Percentiles rank a stretch among this genome's conserved stretches.
Evolutionary conservation across 2,888 invertebrate species (phyloP).

Genomic region (Zaprionus obscuricornis): DNA sequence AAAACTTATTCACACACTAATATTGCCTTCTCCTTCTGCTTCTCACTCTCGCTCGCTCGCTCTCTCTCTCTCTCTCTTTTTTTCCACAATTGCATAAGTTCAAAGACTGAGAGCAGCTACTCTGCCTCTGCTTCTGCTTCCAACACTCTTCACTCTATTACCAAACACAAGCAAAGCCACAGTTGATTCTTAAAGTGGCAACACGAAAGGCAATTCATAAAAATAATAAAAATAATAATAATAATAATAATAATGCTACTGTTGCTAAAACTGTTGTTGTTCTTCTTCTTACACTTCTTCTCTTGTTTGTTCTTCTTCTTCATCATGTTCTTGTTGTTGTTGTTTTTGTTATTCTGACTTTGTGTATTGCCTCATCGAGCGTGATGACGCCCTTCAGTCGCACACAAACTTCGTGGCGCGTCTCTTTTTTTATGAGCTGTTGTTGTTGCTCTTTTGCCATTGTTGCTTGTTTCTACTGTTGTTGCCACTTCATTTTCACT

Average conservation of each 20-base stretch:
- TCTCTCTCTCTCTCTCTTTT: not conserved
- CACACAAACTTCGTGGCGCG: constrained; percentile 18
- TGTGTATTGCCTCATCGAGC: constrained; percentile 67
- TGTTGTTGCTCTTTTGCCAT: constrained; percentile 6
- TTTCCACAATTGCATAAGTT: constrained; percentile 69
- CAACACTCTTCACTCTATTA: constrained; percentile 54
- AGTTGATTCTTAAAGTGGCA: constrained; percentile 42
- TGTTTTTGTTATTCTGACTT: not conserved
- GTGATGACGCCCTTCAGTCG: constrained; percentile 60
- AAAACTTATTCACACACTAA: no score
- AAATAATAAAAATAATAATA: constrained; percentile 46
- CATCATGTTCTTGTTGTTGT: constrained; percentile 26
- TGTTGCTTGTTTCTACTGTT: constrained; percentile 21
- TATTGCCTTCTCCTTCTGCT: no score
- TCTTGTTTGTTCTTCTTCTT: no score
- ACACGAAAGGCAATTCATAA: constrained; percentile 43
- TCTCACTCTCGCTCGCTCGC: not conserved
- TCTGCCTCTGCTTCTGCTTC: constrained; percentile 20
- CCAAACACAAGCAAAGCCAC: constrained; percentile 38
- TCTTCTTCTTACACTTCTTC: not conserved
- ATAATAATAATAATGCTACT: constrained; percentile 54
- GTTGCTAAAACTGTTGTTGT: constrained; percentile 32
- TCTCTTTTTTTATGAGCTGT: constrained; percentile 46
- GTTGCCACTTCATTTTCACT: constrained; percentile 77
- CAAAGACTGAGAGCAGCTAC: constrained; percentile 44